Evolutionary conservation across 53 echinoderm and acorn worm genomes (phyloP), one percentile per base, ranked within the genome.

Genomic region (Arbacia lixula): DNA sequence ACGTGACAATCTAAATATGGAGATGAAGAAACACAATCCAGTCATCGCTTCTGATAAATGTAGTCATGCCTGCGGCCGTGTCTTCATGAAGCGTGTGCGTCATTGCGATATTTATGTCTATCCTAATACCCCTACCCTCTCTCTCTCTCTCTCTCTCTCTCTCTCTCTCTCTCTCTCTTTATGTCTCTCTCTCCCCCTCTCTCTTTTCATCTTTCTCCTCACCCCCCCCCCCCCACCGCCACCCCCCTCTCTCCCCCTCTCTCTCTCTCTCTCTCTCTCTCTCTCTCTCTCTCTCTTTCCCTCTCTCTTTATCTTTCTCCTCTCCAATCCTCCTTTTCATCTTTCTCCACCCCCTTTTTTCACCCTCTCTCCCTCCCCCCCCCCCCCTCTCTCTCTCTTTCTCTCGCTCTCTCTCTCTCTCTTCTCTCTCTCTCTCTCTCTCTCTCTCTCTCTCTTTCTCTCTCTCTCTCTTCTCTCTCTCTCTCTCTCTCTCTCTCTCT

Each of bases 111-210:
- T n/a, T n/a, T n/a, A n/a, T n/a, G n/a, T n/a, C n/a, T n/a, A n/a
- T n/a, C n/a, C n/a, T n/a, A n/a, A n/a, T n/a, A n/a, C 65, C 31
- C 64, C 35, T 34, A 19, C 4, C 35, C 64, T 64, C 64, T 64
- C 3, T 64, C 6, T 16, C 28, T 64, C 4, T 64, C 5, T 2
- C 24, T 63, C 6, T 10, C 64, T 64, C 64, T 64, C 5, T 29
- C 5, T 62, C 6, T 4, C 4, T 30, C 6, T 62, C 32, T 34
- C 39, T 0, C 39, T 66, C 4, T 66, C 21, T 66, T 11, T 65
- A 1, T 33, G 2, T 65, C 36, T 0, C 49, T 14, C 9, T 46
- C 14, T 14, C 49, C 14, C 14, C 49, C 49, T 46, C 14, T 46
- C 49, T 46, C 49, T 46, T 46, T 14, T 46, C 8, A 46, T 46